phyloP scores from a whole-genome alignment of 2,113 vertebrate species.

The Atrichornis clamosus region DNA sequence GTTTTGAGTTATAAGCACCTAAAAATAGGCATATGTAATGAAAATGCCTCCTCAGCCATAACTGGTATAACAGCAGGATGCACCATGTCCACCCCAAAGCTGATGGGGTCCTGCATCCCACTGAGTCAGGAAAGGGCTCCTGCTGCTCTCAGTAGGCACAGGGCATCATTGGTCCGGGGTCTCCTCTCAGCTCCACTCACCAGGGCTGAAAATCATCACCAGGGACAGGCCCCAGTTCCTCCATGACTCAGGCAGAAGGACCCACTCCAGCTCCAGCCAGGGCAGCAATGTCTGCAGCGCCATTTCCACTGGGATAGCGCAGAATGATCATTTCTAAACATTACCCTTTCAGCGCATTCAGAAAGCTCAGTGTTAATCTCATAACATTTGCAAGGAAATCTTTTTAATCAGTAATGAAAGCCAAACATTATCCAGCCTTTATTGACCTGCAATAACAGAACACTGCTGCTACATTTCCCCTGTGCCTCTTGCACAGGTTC shows the following conservation, averaged over 20 bases:
- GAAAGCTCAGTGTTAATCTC: slow-evolving; percentile 37
- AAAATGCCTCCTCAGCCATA: not conserved
- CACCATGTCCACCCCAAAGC: not conserved
- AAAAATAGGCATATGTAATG: not conserved
- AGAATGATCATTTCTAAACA: not conserved
- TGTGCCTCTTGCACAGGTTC: not conserved
- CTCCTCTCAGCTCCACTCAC: not conserved
- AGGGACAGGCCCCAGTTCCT: not conserved
- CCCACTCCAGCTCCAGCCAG: not conserved
- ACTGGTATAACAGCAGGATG: accelerated
- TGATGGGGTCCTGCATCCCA: not conserved
- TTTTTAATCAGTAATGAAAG: slow-evolving; percentile 40
- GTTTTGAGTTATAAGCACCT: slow-evolving; percentile 24
- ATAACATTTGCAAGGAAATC: slow-evolving; percentile 51
- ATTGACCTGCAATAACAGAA: slow-evolving; percentile 27
- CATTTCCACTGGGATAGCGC: not conserved
- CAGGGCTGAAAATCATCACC: not conserved
- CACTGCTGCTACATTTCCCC: not conserved
- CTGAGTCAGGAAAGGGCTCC: not conserved
- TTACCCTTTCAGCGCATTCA: not conserved
- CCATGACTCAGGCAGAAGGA: not conserved
- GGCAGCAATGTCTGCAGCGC: not conserved
- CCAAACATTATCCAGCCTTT: slow-evolving; percentile 47
- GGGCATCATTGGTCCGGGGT: not conserved
- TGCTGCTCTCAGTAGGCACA: accelerated